These are phyloP conservation scores for Phyllostomus hastatus DNA, from an alignment of 2,113 vertebrate genomes.

Conservation along the genomic window DNA sequence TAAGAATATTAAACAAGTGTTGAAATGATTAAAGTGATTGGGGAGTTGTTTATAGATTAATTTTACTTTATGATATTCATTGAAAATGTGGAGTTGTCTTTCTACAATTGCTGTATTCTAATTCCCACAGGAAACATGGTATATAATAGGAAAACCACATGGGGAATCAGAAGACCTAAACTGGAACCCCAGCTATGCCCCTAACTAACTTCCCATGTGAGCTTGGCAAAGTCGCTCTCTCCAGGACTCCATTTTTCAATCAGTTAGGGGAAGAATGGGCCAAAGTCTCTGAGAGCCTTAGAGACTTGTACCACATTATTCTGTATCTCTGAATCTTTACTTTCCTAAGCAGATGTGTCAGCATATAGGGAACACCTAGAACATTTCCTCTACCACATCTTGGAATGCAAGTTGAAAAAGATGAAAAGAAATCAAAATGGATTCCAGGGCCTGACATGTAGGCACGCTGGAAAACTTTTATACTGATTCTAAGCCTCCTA, in stretches of 20 bases:
- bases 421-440: constrained; percentile 7
- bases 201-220: constrained; percentile 12
- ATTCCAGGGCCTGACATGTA: not conserved
- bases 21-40: not conserved
- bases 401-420: not conserved
- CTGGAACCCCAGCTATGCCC: not conserved
- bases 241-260: not conserved
- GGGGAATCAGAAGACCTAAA: constrained; percentile 48
- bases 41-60: not conserved
- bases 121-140: constrained; percentile 54
- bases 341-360: constrained; percentile 14
- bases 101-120: constrained; percentile 49
- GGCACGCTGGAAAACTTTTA: not conserved
- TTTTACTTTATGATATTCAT: constrained; percentile 26
- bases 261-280: not conserved
- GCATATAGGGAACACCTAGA: not conserved
- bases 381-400: not conserved
- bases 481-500: not conserved
- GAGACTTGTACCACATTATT: not conserved
- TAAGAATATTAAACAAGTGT: constrained; percentile 19
- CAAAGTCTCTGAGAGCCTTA: not conserved
- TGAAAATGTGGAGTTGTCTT: constrained; percentile 36
- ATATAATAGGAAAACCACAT: constrained; percentile 21
- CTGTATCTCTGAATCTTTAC: not conserved
- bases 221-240: not conserved